Base-by-base conservation (phyloP, 1,140 invertebrate species). In the Arctopsyche grandis region DNA sequence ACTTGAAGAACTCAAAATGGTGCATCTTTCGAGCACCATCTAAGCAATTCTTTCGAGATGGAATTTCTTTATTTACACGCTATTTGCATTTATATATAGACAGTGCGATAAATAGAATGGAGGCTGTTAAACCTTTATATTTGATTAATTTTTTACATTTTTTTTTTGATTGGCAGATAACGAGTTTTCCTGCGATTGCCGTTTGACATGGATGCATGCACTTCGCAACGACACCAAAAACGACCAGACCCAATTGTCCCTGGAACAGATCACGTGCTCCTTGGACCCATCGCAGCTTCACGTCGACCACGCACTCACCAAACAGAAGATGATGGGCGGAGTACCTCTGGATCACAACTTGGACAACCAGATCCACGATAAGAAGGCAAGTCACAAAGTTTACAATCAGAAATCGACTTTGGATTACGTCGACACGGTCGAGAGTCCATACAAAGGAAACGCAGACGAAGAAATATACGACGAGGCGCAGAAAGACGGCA, bases 141-240 rank as follows among this genome's bases (percentile, higher is more conserved):
- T 38, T 4, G 7, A 38, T 38, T 38, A 38, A 38, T 4, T 38
- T 38, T 38, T 1, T 38, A 7, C n/a, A n/a, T n/a, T 38, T 38
- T 4, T 38, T 1, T 82, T 83, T 84, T 83, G 79, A 84, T 82
- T 90, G 89, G 77, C 91, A 95, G 94, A 92, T 84, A 95, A 94
- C 88, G 91, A 91, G 85, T 93, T 95, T 87, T 89, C 91, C 79
- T 95, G 94, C 86, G 93, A 95, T 89, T 94, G 93, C 85, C 91
- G 93, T 79, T 87, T 95, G 77, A 89, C 91, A 73, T 95, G 93
- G 94, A 92, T 94, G 86, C 92, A 93, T 85, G 88, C 88, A 46
- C 85, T 95, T 76, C 90, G 90, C 80, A 94, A 94, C 85, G 92
- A 93, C 79, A 94, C 93, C 78, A 91, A 91, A 84, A 93, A 92